Percentiles rank a stretch among this genome's conserved stretches.
These are phyloP conservation scores for Shargacucullia verbasci DNA, from an alignment of 2,888 invertebrate genomes.

Conservation along the genomic window DNA sequence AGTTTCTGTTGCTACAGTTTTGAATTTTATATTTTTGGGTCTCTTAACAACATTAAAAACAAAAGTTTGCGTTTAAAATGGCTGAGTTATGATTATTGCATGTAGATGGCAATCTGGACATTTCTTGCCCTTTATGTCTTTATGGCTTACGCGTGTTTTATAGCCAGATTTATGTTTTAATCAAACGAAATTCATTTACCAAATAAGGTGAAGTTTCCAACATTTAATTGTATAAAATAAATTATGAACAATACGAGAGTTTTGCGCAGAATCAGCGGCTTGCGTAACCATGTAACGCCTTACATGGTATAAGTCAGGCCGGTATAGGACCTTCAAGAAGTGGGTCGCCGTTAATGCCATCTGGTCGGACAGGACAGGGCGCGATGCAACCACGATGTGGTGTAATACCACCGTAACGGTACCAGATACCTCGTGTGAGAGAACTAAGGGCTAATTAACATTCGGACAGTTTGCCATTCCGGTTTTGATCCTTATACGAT, in stretches of 20 bases:
- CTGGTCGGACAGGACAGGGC: constrained; percentile 80
- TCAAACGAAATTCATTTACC: constrained; percentile 50
- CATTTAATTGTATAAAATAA: constrained; percentile 48
- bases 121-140: constrained; percentile 41
- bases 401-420: constrained; percentile 75
- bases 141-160: constrained; percentile 34
- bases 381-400: constrained; percentile 72
- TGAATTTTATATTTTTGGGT: constrained; percentile 19
- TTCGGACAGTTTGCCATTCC: constrained; percentile 53
- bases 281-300: constrained; percentile 82
- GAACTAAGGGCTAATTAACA: constrained; percentile 64
- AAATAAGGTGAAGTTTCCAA: constrained; percentile 45
- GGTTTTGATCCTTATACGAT: constrained; percentile 55
- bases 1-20: constrained; percentile 27
- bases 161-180: constrained; percentile 56
- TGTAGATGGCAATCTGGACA: constrained; percentile 41
- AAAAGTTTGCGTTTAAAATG: constrained; percentile 27
- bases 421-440: constrained; percentile 62
- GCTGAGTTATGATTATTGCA: constrained; percentile 40
- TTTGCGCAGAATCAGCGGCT: constrained; percentile 58
- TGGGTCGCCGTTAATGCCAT: constrained; percentile 85
- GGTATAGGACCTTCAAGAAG: constrained; percentile 82
- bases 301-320: constrained; percentile 77
- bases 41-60: constrained; percentile 14
- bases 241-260: constrained; percentile 58